These are phyloP conservation scores for Podarcis raffonei DNA, from an alignment of 2,113 vertebrate species.

Conservation along the genomic window DNA sequence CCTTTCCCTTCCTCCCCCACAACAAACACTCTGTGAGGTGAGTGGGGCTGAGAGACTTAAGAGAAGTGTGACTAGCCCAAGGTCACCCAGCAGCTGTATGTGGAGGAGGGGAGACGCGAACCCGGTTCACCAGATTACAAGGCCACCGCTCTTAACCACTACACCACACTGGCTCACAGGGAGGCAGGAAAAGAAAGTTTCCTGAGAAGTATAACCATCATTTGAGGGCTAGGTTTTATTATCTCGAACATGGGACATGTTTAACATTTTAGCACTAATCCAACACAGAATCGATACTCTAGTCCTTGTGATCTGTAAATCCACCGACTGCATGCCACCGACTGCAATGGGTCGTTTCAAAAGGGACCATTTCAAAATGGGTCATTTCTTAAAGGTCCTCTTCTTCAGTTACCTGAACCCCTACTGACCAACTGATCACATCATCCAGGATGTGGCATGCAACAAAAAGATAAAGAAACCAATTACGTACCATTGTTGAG, in stretches of 20 bases:
- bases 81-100: too few relatives aligned
- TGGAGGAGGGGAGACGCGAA: too few relatives aligned
- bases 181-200: neutral
- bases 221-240: neutral
- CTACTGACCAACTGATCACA: neutral
- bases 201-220: neutral
- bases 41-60: too few relatives aligned
- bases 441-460: neutral
- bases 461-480: neutral
- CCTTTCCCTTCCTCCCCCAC: too few relatives aligned
- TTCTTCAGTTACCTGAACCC: neutral
- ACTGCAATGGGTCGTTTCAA: neutral
- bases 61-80: too few relatives aligned
- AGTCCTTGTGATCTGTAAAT: neutral
- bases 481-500: neutral
- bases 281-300: neutral
- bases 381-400: neutral
- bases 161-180: too few relatives aligned
- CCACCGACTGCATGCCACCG: neutral
- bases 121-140: too few relatives aligned
- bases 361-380: neutral
- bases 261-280: neutral
- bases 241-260: neutral
- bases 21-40: too few relatives aligned
- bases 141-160: too few relatives aligned